Base-by-base conservation (phyloP, 1,140 invertebrate genomes). In the Hylaeus anthracinus region DNA sequence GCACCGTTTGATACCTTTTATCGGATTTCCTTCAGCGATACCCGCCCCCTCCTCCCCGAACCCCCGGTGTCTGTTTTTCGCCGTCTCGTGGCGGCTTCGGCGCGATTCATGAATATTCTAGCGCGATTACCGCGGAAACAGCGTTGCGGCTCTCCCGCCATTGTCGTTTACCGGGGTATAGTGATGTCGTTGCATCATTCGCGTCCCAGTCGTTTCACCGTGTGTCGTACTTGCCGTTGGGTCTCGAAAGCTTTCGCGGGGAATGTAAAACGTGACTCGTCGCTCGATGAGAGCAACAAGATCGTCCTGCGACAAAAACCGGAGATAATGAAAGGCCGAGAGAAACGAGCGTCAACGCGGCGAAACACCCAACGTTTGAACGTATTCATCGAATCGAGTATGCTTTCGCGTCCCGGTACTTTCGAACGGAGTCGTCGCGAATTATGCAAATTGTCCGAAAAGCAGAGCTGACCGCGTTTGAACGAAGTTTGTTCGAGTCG, bases 21-120 rank as follows among this genome's bases (percentile, higher is more conserved):
- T 82, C 81, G 69, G 56, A 79, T 82, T 82, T 78, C 51, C 56
- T 72, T 76, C 73, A 12, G 5, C 37, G 53, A 15, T 58, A 48
- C 14, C 55, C 9, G 1, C n/a, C 12, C 26, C 3, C 51, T 14
- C 26, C 3, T 12, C 1, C 9, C 58, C 45, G 8, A 26, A 26
- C 26, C 41, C 39, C 45, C 4, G 65, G 37, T 45, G 43, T 70
- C 60, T 45, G 41, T 70, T 70, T 71, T 79, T 76, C 63, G 45
- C 48, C 63, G 60, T 78, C 67, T 79, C 37, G 53, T 43, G 39
- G 53, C 60, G 51, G 67, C 26, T 41, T 56, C 61, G 65, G 55
- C 72, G 74, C 56, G 58, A 55, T 83, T 90, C 88, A 90, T 90
- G 89, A 88, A 90, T 90, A 90, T 90, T 90, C 89, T 72, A 79